These are phyloP conservation scores for Amazona guildingii DNA, from an alignment of 2,113 vertebrate genomes.

Conservation along the genomic window DNA sequence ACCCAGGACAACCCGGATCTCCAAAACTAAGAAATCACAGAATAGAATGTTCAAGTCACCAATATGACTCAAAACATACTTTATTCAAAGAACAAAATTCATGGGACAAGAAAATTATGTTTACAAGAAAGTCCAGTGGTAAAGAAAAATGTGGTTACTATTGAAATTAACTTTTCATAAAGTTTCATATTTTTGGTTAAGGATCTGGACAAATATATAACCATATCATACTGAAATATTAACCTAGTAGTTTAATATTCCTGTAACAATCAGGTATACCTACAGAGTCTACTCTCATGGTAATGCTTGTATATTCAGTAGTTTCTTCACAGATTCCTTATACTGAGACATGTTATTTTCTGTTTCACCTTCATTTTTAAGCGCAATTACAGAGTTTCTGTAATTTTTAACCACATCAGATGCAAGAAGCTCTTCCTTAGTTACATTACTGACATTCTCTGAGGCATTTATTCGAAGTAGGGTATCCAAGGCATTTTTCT, in stretches of 20 bases:
- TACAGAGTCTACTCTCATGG: neutral
- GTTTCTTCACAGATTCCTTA: conserved; percentile 89
- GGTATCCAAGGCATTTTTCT: conserved; percentile 80
- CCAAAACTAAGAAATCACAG: neutral
- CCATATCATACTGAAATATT: neutral
- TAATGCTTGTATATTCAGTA: conserved; percentile 69
- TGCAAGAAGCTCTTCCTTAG: conserved; percentile 79
- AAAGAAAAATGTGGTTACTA: neutral
- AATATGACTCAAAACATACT: neutral
- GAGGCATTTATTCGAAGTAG: conserved; percentile 75
- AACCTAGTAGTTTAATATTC: neutral
- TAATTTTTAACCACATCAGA: conserved; percentile 82
- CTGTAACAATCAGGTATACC: neutral
- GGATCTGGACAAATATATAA: neutral
- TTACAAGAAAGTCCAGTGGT: neutral
- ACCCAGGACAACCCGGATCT: neutral
- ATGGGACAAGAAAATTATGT: neutral
- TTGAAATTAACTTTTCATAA: neutral
- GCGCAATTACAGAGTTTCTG: conserved; percentile 74
- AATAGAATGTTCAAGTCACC: neutral
- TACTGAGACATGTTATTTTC: conserved; percentile 81
- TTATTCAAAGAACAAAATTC: conserved; percentile 35
- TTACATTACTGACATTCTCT: conserved; percentile 49
- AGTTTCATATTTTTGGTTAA: neutral
- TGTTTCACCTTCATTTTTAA: conserved; percentile 89